Conservation (phyloP, 1,140 invertebrate genomes). For the Cotesia typhae region DNA sequence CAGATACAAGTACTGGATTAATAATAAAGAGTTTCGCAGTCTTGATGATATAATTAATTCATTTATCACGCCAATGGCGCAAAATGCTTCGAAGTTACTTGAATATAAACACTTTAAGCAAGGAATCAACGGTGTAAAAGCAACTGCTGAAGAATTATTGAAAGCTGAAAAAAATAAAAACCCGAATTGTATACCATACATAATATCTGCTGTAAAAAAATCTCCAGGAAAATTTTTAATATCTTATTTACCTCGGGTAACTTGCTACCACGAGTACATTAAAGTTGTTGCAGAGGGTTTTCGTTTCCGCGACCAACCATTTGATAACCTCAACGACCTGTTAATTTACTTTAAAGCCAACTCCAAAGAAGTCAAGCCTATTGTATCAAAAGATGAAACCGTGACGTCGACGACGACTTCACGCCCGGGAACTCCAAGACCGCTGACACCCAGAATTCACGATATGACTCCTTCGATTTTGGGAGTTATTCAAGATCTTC, state of each 20-base stretch:
- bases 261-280: slow-evolving; percentile 90
- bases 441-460: no score
- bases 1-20: slow-evolving; percentile 86
- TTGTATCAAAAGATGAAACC: no score
- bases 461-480: no score
- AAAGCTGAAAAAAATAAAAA: slow-evolving; percentile 87
- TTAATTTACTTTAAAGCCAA: slow-evolving; percentile 94
- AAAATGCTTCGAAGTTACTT: slow-evolving; percentile 87
- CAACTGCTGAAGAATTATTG: slow-evolving; percentile 88
- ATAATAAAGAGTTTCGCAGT: slow-evolving; percentile 94
- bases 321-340: slow-evolving; percentile 83
- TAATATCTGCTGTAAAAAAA: slow-evolving; percentile 85
- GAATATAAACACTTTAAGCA: slow-evolving; percentile 91
- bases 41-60: slow-evolving; percentile 98
- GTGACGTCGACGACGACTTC: background rate
- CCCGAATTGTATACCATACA: slow-evolving; percentile 89
- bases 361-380: no score
- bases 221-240: slow-evolving; percentile 96
- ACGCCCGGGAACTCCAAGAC: no score
- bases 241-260: slow-evolving; percentile 88
- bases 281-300: slow-evolving; percentile 93
- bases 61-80: slow-evolving; percentile 95
- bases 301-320: slow-evolving; percentile 87
- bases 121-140: slow-evolving; percentile 75
- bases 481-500: no score